phyloP scores from a whole-genome alignment of 2,113 vertebrate genomes.

The Scomber colias region DNA sequence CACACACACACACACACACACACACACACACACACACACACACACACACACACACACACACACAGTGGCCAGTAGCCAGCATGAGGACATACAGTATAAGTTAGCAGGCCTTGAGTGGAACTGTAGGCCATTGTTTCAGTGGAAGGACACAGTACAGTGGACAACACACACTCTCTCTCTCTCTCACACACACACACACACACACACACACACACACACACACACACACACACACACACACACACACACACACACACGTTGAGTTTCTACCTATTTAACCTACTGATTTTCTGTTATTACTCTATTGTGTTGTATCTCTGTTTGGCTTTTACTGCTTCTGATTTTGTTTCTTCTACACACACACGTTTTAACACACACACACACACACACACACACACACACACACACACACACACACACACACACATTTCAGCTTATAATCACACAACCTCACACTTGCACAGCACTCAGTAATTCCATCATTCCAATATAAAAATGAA shows the following conservation, averaged over 20 bases:
- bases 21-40: conserved; percentile 16
- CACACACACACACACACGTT: conserved; percentile 14
- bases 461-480: conserved; percentile 35
- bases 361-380: neutral
- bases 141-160: conserved; percentile 46
- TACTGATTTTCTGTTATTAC: neutral
- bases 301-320: neutral
- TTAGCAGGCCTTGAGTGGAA: conserved; percentile 57
- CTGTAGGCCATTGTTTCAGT: conserved; percentile 76
- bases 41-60: conserved; percentile 38
- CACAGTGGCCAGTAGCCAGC: conserved; percentile 53
- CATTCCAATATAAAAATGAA: conserved; percentile 36
- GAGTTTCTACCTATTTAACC: conserved; percentile 9
- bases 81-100: conserved; percentile 61
- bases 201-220: conserved; percentile 7
- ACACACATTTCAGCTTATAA: too few relatives aligned
- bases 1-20: conserved; percentile 31
- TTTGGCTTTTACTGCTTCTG: neutral
- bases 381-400: neutral
- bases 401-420: conserved; percentile 4
- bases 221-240: neutral
- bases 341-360: neutral
- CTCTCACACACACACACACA: conserved; percentile 6
- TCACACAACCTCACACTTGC: neutral
- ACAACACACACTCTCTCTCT: conserved; percentile 26